Evolutionary conservation across 2,797 vertebrate genomes (phyloP).

Genomic region (Smutsia temminckii): DNA sequence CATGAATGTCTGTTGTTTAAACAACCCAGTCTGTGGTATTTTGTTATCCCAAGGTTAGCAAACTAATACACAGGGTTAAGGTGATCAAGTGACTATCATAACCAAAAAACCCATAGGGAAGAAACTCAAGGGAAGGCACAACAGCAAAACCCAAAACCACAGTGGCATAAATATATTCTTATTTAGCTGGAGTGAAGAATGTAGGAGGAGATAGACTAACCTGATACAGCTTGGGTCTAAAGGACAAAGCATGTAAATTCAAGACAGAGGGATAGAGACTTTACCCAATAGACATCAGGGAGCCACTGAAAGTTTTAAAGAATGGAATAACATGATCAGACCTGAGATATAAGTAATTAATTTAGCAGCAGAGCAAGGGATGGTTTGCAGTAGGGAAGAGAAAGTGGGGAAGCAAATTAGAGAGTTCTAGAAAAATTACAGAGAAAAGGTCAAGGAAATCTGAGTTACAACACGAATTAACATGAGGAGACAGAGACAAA

Average conservation of each 20-base stretch:
- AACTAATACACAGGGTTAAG: background rate
- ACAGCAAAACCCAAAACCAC: background rate
- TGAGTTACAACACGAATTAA: conserved; percentile 12
- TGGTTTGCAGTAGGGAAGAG: background rate
- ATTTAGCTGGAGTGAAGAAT: background rate
- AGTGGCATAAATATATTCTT: background rate
- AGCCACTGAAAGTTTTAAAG: background rate
- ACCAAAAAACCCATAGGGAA: background rate
- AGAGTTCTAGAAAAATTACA: background rate
- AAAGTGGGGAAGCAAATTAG: background rate
- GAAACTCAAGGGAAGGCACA: background rate
- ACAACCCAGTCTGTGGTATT: background rate
- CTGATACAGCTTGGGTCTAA: background rate
- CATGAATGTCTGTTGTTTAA: background rate
- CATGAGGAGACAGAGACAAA: conserved; percentile 38
- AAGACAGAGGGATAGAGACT: background rate
- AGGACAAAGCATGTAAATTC: background rate
- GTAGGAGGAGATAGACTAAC: background rate
- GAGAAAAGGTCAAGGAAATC: background rate
- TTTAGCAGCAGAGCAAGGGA: background rate
- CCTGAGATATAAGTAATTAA: background rate
- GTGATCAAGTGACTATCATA: background rate
- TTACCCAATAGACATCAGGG: background rate
- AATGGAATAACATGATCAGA: background rate
- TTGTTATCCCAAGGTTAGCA: background rate